Evolutionary conservation across 2,888 invertebrate genomes (phyloP), one percentile per base, ranked within the genome.

Genomic region (Phorcus lineatus): DNA sequence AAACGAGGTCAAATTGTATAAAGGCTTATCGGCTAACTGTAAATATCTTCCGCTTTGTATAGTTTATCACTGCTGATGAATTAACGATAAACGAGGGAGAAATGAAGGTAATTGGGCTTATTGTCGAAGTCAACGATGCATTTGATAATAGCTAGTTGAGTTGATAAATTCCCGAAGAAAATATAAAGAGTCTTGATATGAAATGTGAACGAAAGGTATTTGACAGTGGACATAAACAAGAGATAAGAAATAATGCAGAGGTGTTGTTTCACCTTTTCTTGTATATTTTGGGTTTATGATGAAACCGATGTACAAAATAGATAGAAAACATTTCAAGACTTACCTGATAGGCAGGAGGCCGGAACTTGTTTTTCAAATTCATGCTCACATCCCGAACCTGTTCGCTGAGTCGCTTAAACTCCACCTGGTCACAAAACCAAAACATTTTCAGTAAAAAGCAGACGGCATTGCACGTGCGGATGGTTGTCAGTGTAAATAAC

Each of bases 371-470:
- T 78, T 81, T 80, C 4, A 88, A 82, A 70, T 86, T 86, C 83
- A 88, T 83, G 79, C 86, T 87, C 66, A 88, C 88, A 80, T 89
- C 89, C 66, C 86, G 80, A 11, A 89, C 89, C 82, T 89, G 89
- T 19, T 88, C 87, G 66, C 84, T 86, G 40, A 89, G 82, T 52
- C 86, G 82, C 79, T 82, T 81, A 83, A 88, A 89, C 84, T 89
- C 88, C 66, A 85, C 87, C 89, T 89, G 89, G 74, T 84, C 86
- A 85, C 85, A 82, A 84, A 84, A 85, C 83, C 86, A 87, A 78
- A 87, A 80, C 57, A 77, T 74, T 52, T 80, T 79, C 81, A 81
- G 77, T 2, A 28, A 54, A 62, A n/a, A 70, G 66, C n/a, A 52
- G 36, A 40, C 22, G 40, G 19, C 28, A 62, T 24, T 52, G 47